Conservation (phyloP, 2,888 invertebrate genomes). For the Leucophora obtusa region DNA sequence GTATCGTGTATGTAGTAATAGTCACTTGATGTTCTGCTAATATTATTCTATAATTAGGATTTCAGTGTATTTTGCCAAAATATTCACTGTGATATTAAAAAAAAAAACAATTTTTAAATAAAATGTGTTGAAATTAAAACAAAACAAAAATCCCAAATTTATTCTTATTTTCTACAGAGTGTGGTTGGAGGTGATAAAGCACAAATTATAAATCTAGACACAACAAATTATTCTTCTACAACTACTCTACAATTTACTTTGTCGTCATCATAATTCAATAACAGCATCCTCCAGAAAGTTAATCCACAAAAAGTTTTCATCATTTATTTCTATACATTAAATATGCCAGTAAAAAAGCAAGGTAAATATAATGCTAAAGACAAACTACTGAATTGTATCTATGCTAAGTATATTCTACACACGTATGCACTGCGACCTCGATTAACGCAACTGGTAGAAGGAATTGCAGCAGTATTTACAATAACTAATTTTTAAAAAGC, state of each 20-base stretch:
- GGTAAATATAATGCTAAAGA: slow-evolving; percentile 63
- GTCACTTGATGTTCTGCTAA: slow-evolving; percentile 16
- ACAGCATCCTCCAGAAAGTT: slow-evolving; percentile 32
- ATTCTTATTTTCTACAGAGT: slow-evolving; percentile 21
- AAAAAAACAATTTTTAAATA: slow-evolving; percentile 4
- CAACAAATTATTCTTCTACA: slow-evolving; percentile 19
- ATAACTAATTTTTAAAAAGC: no score
- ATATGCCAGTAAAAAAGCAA: slow-evolving; percentile 78
- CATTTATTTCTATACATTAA: slow-evolving; percentile 62
- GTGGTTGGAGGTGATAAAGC: slow-evolving; percentile 54
- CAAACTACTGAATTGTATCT: no score
- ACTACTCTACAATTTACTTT: slow-evolving; percentile 28
- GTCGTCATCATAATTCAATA: slow-evolving; percentile 25
- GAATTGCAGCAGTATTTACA: no score
- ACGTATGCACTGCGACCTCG: no score
- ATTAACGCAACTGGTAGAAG: no score
- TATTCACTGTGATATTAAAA: slow-evolving; percentile 28
- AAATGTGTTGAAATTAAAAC: slow-evolving; percentile 15
- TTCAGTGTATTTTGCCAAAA: slow-evolving; percentile 33
- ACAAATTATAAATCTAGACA: slow-evolving; percentile 50
- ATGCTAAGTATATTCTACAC: no score
- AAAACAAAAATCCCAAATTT: slow-evolving; percentile 1
- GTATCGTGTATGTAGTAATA: slow-evolving; percentile 8
- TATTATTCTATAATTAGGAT: slow-evolving; percentile 44
- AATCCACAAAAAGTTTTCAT: slow-evolving; percentile 48